A percentile compares a stretch with the other conserved stretches of the same genome.
phyloP scores from a whole-genome alignment of 2,113 vertebrate species.

The Aramus guarauna region DNA sequence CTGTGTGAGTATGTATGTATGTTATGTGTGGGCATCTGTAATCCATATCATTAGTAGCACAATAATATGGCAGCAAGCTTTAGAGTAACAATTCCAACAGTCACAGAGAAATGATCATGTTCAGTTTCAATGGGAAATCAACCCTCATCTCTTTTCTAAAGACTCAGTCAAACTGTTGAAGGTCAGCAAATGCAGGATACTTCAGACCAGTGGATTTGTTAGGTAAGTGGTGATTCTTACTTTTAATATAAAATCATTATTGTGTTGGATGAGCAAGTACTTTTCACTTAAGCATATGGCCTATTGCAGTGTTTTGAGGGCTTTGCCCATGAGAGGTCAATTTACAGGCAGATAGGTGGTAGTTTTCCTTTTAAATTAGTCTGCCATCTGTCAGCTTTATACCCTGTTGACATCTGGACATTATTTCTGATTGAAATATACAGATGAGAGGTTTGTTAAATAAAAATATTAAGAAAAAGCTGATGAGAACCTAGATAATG shows the following conservation, averaged over 20 bases:
- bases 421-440: not conserved
- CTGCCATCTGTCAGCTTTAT: slow-evolving; percentile 1
- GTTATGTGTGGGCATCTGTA: not conserved
- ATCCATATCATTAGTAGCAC: not conserved
- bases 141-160: not conserved
- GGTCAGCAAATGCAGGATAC: not conserved
- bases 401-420: not conserved
- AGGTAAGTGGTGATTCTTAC: not conserved
- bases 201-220: not conserved
- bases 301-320: not conserved
- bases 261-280: not conserved
- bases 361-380: slow-evolving; percentile 1
- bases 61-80: not conserved
- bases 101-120: not conserved
- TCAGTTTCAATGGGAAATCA: not conserved
- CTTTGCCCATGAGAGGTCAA: not conserved
- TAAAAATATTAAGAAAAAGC: not conserved
- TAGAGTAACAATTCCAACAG: not conserved
- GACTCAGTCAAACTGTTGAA: not conserved
- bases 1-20: not conserved
- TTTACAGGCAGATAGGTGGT: not conserved
- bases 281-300: not conserved
- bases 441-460: not conserved
- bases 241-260: not conserved
- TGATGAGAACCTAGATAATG: not conserved